phyloP scores from a whole-genome alignment of 2,888 invertebrate species.

The Gymnosoma rotundatum region DNA sequence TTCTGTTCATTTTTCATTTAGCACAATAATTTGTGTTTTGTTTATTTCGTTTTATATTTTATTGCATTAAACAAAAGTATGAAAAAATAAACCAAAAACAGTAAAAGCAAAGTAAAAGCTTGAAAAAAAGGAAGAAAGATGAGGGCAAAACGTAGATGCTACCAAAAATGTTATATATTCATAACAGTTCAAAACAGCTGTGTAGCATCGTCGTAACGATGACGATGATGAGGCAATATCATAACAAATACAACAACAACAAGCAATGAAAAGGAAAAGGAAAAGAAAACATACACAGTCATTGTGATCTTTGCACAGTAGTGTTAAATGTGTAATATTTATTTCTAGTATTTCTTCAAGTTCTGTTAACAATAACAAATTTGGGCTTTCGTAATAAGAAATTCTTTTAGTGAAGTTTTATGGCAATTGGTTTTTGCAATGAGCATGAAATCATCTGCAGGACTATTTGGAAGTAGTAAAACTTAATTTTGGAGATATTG shows the following conservation, averaged over 20 bases:
- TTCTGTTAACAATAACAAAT: neutral
- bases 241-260: conserved; percentile 22
- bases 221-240: conserved; percentile 63
- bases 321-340: neutral
- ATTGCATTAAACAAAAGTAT: neutral
- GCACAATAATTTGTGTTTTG: conserved; percentile 10
- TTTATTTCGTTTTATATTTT: neutral
- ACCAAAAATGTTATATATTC: conserved; percentile 54
- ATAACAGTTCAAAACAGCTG: conserved; percentile 64
- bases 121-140: conserved; percentile 1
- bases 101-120: conserved; percentile 22
- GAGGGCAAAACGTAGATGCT: conserved; percentile 56
- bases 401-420: too few species aligned
- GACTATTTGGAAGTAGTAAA: too few species aligned
- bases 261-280: neutral
- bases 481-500: too few species aligned
- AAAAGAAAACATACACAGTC: neutral
- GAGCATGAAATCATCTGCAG: too few species aligned
- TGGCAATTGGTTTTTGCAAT: too few species aligned
- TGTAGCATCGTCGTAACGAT: conserved; percentile 61
- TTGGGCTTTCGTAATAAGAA: too few species aligned
- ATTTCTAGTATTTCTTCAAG: neutral
- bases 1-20: conserved; percentile 9
- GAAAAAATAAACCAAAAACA: neutral
- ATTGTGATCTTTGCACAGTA: conserved; percentile 19